These are phyloP conservation scores for Amia ocellicauda DNA, from an alignment of 2,113 vertebrate genomes.

Conservation along the genomic window DNA sequence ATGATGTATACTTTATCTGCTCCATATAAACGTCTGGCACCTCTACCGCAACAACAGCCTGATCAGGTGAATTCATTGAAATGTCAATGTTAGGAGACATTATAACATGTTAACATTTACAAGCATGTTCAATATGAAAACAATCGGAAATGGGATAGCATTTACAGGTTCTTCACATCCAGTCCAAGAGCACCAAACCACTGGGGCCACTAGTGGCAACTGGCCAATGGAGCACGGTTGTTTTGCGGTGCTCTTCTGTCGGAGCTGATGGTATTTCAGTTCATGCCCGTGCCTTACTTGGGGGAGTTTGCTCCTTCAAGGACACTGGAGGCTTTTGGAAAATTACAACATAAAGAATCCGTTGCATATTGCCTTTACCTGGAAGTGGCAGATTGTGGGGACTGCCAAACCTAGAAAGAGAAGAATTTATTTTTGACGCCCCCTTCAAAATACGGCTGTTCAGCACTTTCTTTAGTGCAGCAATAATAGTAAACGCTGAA, in stretches of 20 bases:
- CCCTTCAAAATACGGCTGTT: conserved; percentile 26
- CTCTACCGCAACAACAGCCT: too few species aligned
- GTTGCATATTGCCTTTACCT: conserved; percentile 18
- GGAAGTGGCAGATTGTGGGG: conserved; percentile 20
- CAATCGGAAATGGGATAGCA: too few species aligned
- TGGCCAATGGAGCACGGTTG: conserved; percentile 56
- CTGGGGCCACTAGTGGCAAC: conserved; percentile 47
- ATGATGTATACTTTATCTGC: too few species aligned
- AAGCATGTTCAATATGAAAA: too few species aligned
- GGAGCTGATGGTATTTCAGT: too few species aligned
- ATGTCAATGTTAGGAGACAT: too few species aligned
- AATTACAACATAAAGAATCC: conserved; percentile 42
- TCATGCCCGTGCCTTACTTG: background rate
- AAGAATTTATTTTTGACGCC: conserved; percentile 55
- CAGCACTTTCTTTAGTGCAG: conserved; percentile 49
- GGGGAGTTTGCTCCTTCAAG: conserved; percentile 40
- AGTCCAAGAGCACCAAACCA: conserved; percentile 49
- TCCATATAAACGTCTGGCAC: too few species aligned
- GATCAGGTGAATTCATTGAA: too few species aligned
- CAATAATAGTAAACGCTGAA: conserved; percentile 62
- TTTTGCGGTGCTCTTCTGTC: conserved; percentile 49
- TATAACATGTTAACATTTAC: too few species aligned
- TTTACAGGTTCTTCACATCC: too few species aligned
- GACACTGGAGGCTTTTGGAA: conserved; percentile 55
- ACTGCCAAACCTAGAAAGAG: conserved; percentile 60